Evolutionary conservation across 23 tunicate genomes (phyloP).

Genomic region (Halocynthia aurantium): DNA sequence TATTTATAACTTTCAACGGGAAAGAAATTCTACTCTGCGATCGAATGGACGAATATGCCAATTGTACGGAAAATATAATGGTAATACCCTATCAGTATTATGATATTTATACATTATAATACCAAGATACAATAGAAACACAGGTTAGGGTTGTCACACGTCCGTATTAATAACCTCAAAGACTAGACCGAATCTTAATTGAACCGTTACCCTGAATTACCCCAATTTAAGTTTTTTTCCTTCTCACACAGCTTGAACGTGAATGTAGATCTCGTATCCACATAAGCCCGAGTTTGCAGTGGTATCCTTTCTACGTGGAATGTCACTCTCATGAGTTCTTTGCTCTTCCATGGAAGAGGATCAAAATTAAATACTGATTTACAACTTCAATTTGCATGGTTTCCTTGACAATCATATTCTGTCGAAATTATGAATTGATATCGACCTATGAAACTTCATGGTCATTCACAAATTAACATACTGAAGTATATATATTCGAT

Average conservation of each 20-base stretch:
- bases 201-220: background rate
- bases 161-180: too few species aligned
- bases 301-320: constrained; percentile 49
- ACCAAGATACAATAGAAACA: too few species aligned
- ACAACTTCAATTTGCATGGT: too few species aligned
- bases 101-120: too few species aligned
- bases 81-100: background rate
- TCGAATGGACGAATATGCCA: constrained; percentile 6
- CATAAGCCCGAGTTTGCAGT: constrained; percentile 13
- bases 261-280: constrained; percentile 73
- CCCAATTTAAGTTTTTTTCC: background rate
- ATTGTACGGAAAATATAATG: constrained; percentile 36
- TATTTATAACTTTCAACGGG: constrained; percentile 43
- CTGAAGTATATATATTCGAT: background rate
- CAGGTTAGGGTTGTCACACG: too few species aligned
- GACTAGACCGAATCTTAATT: too few species aligned
- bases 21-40: constrained; percentile 37
- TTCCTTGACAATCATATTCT: too few species aligned
- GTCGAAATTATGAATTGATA: background rate
- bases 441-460: background rate
- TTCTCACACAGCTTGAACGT: constrained; percentile 16
- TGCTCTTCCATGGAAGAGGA: constrained; percentile 30
- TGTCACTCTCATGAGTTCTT: constrained; percentile 42
- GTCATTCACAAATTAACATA: background rate
- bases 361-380: background rate